phyloP scores from a whole-genome alignment of 2,797 vertebrate genomes.

The Galago senegalensis region DNA sequence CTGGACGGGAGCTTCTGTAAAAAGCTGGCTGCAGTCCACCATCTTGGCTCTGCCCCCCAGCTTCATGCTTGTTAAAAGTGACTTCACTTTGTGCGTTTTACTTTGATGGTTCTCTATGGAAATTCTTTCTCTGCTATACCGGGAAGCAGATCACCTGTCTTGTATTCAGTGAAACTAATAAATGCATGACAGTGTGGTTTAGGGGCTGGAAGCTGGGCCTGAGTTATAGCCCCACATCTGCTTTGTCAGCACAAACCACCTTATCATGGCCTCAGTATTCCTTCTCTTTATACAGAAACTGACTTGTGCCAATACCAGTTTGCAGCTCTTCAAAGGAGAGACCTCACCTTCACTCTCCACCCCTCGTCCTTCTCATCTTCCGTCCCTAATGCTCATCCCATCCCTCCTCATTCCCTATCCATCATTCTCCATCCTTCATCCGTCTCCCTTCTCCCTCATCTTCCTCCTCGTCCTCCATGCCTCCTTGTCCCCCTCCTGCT shows the following conservation, averaged over 20 bases:
- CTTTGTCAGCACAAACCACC: neutral
- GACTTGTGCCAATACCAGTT: neutral
- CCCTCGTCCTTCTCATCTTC: neutral
- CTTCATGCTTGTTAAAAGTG: neutral
- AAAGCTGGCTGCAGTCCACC: too few species aligned
- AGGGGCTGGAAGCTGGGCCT: neutral
- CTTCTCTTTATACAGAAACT: neutral
- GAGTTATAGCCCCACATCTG: neutral
- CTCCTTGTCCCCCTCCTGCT: neutral
- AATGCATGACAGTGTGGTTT: fast-evolving
- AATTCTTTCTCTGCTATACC: neutral
- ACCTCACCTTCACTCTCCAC: fast-evolving
- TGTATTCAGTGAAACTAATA: neutral
- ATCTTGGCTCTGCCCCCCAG: too few species aligned
- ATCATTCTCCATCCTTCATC: neutral
- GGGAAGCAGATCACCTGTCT: fast-evolving
- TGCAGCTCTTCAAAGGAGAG: neutral
- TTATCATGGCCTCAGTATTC: neutral
- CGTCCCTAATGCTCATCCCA: neutral
- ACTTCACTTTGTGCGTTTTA: neutral
- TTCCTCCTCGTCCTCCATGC: neutral
- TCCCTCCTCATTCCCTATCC: neutral
- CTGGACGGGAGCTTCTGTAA: too few species aligned
- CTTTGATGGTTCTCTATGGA: neutral
- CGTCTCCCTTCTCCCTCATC: too few species aligned